A percentile compares a stretch with the other conserved stretches of the same genome.
Evolutionary conservation across 1,140 invertebrate genomes (phyloP).

Genomic region (Neocloeon triangulifer): DNA sequence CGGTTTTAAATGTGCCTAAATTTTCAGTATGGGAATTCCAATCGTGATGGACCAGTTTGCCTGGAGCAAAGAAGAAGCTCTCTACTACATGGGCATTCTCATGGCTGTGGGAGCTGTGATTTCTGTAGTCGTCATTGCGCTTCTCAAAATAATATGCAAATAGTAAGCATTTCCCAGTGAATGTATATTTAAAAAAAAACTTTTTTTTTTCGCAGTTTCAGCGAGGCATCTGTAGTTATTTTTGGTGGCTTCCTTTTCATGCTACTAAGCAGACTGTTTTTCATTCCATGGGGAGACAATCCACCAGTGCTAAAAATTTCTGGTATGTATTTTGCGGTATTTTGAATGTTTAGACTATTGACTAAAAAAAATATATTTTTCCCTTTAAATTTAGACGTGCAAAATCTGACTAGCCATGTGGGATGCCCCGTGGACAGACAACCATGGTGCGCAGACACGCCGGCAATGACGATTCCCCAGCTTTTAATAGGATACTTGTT

Average conservation of each 20-base stretch:
- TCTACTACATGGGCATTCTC: slow-evolving; percentile 60
- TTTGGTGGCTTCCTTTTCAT: slow-evolving; percentile 63
- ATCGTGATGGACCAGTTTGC: slow-evolving; percentile 77
- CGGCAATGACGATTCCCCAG: slow-evolving; percentile 42
- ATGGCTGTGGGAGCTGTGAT: slow-evolving; percentile 54
- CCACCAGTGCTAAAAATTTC: too few species aligned
- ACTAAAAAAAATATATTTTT: too few species aligned
- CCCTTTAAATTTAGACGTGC: too few species aligned
- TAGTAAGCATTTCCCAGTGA: slow-evolving; percentile 22
- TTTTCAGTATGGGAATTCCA: slow-evolving; percentile 45
- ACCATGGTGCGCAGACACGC: slow-evolving; percentile 52
- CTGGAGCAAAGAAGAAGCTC: slow-evolving; percentile 52
- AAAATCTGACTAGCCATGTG: too few species aligned
- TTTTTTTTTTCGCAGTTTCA: slow-evolving; percentile 29
- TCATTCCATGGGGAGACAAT: slow-evolving; percentile 50
- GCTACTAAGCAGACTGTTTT: slow-evolving; percentile 42
- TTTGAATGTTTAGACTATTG: too few species aligned
- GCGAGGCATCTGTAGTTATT: slow-evolving; percentile 46
- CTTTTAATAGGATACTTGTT: slow-evolving; percentile 52
- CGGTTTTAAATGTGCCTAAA: too few species aligned
- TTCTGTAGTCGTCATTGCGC: slow-evolving; percentile 45
- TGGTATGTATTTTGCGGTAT: too few species aligned
- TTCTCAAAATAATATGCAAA: slow-evolving; percentile 46
- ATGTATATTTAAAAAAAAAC: too few species aligned
- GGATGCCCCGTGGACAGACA: slow-evolving; percentile 47